Base-by-base conservation (phyloP, 2,113 vertebrate species). In the Chrysemys picta region DNA sequence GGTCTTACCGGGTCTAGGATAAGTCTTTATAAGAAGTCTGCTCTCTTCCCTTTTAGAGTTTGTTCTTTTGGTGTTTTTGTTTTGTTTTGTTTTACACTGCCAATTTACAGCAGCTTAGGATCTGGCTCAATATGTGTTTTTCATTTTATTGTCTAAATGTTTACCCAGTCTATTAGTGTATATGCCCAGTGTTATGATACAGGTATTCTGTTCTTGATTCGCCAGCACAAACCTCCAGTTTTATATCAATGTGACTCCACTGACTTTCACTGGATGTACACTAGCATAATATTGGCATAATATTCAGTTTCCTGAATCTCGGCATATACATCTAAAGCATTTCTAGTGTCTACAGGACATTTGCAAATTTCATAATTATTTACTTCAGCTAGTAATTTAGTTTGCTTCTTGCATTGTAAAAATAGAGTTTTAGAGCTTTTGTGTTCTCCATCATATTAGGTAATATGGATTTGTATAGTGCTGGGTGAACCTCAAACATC, bases 151-250 rank as follows among this genome's bases (percentile, higher is more conserved):
- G 22, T 13, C 72, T 76, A 76, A 38, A 45, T 47, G 59, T 93
- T 96, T 88, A 95, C 89, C 80, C 62, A 57, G 35, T 72, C 84
- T 72, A 88, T 80, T 89, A 84, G 29, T 6, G 10, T 86, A 89
- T 84, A 5, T 59, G 87, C 53, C 29, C 56, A 45, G 11, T 84
- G 29, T 24, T 82, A 38, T 35, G 93, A 84, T 62, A 83, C 10
- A 57, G 89, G 89, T 52, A 19, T 72, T 75, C 88, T 78, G 3
- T 56, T 84, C 90, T 56, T 42, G 56, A 92, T 45, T 62, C 7
- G 75, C 21, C 85, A 56, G 42, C 82, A 57, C n/a, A 69, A 56
- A 86, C 78, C 88, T 82, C 42, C 29, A 79, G 16, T 38, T 38
- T 47, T 62, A 45, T 24, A 96, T 72, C 81, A 95, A 6, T 72